Evolutionary conservation across 2,797 vertebrate genomes (phyloP).

Genomic region (Enteromius fasciolatus): DNA sequence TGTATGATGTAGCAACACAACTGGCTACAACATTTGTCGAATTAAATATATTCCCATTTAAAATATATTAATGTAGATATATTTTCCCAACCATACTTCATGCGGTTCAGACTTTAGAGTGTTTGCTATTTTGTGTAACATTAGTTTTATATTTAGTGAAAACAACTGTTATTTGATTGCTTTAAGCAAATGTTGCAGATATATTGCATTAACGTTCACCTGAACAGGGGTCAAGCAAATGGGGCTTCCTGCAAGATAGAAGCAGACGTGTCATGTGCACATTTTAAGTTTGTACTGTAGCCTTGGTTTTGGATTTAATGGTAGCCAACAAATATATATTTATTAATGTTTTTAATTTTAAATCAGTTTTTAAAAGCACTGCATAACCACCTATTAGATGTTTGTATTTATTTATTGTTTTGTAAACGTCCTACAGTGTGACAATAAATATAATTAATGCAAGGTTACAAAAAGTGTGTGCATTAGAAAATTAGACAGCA

Average conservation of each 20-base stretch:
- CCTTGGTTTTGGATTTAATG: not conserved
- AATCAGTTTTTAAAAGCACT: not conserved
- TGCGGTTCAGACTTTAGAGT: not conserved
- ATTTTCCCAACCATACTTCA: not conserved
- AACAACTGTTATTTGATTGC: not conserved
- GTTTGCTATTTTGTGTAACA: not conserved
- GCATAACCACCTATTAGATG: too few relatives aligned
- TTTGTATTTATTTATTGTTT: not conserved
- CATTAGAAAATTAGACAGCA: not conserved
- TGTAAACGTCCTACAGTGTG: not conserved
- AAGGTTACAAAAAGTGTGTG: not conserved
- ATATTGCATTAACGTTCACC: not conserved
- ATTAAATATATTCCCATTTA: too few relatives aligned
- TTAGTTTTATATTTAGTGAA: not conserved
- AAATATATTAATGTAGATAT: not conserved
- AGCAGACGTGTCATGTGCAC: not conserved
- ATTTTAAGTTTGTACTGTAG: not conserved
- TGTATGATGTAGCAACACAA: not conserved
- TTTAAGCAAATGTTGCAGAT: not conserved
- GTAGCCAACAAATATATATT: not conserved
- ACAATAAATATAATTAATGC: not conserved
- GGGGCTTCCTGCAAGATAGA: not conserved
- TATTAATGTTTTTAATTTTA: not conserved
- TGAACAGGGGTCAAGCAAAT: not conserved
- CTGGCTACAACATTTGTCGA: too few relatives aligned